Evolutionary conservation across 1,140 invertebrate genomes (phyloP).

Genomic region (Periplaneta americana): DNA sequence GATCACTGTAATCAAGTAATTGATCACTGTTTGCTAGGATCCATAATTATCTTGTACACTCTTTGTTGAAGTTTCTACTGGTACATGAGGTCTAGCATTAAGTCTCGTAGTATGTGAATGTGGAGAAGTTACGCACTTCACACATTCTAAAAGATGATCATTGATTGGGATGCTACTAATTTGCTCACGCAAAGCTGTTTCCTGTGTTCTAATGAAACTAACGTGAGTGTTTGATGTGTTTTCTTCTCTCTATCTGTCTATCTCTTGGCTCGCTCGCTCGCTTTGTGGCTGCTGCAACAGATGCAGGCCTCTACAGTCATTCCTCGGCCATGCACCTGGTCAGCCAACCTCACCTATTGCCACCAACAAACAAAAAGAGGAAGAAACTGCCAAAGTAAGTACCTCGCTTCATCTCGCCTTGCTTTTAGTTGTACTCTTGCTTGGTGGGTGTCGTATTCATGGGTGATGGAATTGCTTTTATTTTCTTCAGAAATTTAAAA

Average conservation of each 20-base stretch:
- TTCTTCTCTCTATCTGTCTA: slow-evolving; percentile 24
- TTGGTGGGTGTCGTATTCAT: too few species aligned
- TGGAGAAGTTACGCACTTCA: background rate
- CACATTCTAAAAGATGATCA: slow-evolving; percentile 18
- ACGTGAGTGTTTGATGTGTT: slow-evolving; percentile 32
- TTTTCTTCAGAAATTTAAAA: too few species aligned
- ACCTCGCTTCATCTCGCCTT: background rate
- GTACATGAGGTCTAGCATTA: too few species aligned
- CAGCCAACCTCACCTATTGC: slow-evolving; percentile 35
- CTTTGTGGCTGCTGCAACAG: slow-evolving; percentile 16
- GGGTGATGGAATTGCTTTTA: too few species aligned
- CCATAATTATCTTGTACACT: too few species aligned
- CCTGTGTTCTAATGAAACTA: slow-evolving; percentile 33
- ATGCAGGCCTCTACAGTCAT: slow-evolving; percentile 36
- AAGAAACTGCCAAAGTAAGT: slow-evolving; percentile 41
- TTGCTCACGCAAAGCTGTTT: slow-evolving; percentile 29
- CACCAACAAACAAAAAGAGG: slow-evolving; percentile 35
- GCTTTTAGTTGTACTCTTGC: too few species aligned
- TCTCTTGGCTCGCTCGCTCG: background rate
- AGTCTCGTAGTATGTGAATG: too few species aligned
- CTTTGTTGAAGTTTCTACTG: too few species aligned
- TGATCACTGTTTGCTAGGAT: too few species aligned
- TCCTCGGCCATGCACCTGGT: slow-evolving; percentile 40
- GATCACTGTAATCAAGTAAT: too few species aligned
- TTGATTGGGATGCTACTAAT: too few species aligned